Base-by-base conservation (phyloP, 2,113 vertebrate species). In the Lepisosteus osseus region DNA sequence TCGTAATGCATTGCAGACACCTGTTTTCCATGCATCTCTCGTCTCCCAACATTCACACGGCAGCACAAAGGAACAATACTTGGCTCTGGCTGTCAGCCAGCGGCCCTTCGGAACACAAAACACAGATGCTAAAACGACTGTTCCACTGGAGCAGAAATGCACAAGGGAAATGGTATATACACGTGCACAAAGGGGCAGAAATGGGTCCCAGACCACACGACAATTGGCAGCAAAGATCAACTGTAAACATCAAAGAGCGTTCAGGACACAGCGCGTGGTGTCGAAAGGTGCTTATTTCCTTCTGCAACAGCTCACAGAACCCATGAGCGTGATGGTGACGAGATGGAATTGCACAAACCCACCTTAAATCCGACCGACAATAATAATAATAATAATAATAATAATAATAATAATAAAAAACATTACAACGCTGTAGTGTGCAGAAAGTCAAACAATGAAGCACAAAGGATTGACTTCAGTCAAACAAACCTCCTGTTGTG, bases 21-120 rank as follows among this genome's bases (percentile, higher is more conserved):
- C 9, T 5, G 47, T 6, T 17, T 12, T 44, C 17, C 69, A 67
- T 68, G 47, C 12, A n/a, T 65, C 67, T 76, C 74, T 72, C 67
- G 72, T 68, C 4, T 43, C 62, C 17, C 29, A 40, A 56, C 62
- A 67, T 72, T 54, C 17, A 56, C 54, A 67, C 9, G 67, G 66
- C 65, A 67, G 47, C 14, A 76, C 74, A 72, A 65, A 72, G 61
- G 57, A 2, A 42, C 9, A 68, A 69, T 56, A 54, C 66, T 54
- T 67, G 13, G 5, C 8, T 17, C 15, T 40, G 14, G 44, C 43
- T 47, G 66, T 67, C 29, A 15, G 12, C 47, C 14, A 14, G 4
- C 8, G 44, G 14, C 47, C 17, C n/a, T 54, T 17, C 8, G 17
- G 54, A 51, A 73, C 67, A 76, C 54, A 69, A 68, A 54, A 68